Evolutionary conservation across 2,888 invertebrate genomes (phyloP), one percentile per base, ranked within the genome.

Genomic region (Deroplatys truncata): DNA sequence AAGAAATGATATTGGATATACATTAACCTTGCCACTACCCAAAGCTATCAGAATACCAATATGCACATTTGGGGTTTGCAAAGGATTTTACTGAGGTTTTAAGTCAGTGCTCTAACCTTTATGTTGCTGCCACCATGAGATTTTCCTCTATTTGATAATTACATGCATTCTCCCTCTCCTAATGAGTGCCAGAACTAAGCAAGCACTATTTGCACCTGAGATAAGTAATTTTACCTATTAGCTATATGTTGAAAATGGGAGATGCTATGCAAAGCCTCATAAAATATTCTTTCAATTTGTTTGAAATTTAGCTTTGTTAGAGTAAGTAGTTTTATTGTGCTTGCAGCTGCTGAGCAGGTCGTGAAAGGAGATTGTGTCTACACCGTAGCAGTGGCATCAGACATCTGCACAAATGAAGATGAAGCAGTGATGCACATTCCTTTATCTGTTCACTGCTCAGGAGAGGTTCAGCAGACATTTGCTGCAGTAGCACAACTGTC

Each of bases 281-380:
- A 13, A 43, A 43, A 43, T 43, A 43, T 43, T 43, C 43, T 13
- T 13, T 35, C 35, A 35, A 16, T 72, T 72, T 72, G 16, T 72
- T 72, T 72, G 1, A 20, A 20, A 0, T 3, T 31, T 31, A 15
- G 13, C 7, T 1, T 28, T 29, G 4, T 84, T 3, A 10, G 9
- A 84, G 4, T 31, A 28, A 84, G 0, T 84, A 0, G 15, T 25
- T 13, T 25, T 25, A 10, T 20, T n/a, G 2, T 49, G 15, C 15
- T 85, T 85, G 1, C 85, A 90, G 90, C 83, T 83, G 84, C 72
- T 82, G 86, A 89, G n/a, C 89, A 89, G 72, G 31, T 90, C 25
- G 31, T 86, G 31, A 90, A 90, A 56, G 89, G 85, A 1, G 90
- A 90, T n/a, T 88, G 90, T 82, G 82, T 90, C 29, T 90, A 90